A percentile compares a stretch with the other conserved stretches of the same genome.
phyloP scores from a whole-genome alignment of 2,797 vertebrate genomes.

The Oophaga sylvatica region DNA sequence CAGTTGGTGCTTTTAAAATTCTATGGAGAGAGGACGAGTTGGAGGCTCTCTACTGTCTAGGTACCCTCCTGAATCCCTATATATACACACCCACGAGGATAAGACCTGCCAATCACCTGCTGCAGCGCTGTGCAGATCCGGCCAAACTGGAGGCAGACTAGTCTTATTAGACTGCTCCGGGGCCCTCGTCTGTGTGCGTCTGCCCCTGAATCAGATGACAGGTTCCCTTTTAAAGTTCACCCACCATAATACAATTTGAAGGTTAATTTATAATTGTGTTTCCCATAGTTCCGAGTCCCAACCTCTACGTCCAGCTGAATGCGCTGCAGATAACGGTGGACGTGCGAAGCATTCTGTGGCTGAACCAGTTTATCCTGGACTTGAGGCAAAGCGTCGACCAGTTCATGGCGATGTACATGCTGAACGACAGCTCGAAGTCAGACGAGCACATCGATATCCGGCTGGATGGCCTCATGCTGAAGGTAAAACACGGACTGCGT shows the following conservation, averaged over 20 bases:
- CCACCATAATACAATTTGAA: not conserved
- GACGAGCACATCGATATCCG: slow-evolving; percentile 96
- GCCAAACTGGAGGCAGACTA: too few relatives aligned
- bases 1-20: too few relatives aligned
- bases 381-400: slow-evolving; percentile 95
- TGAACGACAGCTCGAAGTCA: slow-evolving; percentile 90
- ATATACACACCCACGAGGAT: too few relatives aligned
- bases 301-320: slow-evolving; percentile 94
- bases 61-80: too few relatives aligned
- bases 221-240: not conserved
- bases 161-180: too few relatives aligned
- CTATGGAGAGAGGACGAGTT: too few relatives aligned
- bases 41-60: too few relatives aligned
- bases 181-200: too few relatives aligned
- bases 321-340: slow-evolving; percentile 95
- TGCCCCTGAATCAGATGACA: not conserved
- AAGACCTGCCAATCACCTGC: too few relatives aligned
- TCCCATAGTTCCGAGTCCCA: slow-evolving; percentile 89
- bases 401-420: slow-evolving; percentile 97
- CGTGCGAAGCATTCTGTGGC: slow-evolving; percentile 93
- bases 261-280: slow-evolving; percentile 7
- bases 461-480: slow-evolving; percentile 95
- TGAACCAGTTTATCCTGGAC: slow-evolving; percentile 94
- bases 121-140: too few relatives aligned
- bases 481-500: slow-evolving; percentile 75